Conservation (phyloP, 2,797 vertebrate species). For the Chrosomus eos region DNA sequence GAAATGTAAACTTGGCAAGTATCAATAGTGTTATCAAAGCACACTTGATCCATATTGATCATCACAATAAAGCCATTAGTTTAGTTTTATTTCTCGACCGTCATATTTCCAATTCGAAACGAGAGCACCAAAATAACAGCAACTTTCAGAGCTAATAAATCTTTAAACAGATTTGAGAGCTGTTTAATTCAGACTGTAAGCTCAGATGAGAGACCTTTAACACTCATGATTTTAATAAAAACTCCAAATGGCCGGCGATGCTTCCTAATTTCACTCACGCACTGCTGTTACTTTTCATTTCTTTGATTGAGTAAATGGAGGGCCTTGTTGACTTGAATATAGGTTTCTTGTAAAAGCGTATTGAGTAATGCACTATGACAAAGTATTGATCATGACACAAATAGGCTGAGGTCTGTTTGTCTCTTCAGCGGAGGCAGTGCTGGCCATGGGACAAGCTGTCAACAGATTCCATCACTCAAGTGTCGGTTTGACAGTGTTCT, state of each 20-base stretch:
- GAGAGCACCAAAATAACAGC: not conserved
- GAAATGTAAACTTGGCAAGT: not conserved
- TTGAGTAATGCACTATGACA: constrained; percentile 25
- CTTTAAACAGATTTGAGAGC: constrained; percentile 7
- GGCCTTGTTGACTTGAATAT: not conserved
- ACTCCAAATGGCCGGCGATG: not conserved
- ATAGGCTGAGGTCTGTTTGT: constrained; percentile 28
- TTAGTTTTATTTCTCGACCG: not conserved
- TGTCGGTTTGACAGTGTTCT: constrained; percentile 39
- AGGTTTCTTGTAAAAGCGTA: not conserved
- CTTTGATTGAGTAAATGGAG: not conserved
- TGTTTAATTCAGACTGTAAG: not conserved
- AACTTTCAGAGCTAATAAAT: not conserved
- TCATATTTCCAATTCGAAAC: not conserved
- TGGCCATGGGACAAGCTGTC: constrained; percentile 32
- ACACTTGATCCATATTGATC: not conserved
- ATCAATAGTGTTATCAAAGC: not conserved
- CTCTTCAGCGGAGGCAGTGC: constrained; percentile 2
- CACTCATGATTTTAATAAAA: not conserved
- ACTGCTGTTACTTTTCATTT: not conserved
- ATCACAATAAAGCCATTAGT: not conserved
- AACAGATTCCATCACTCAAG: constrained; percentile 25
- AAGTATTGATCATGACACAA: constrained; percentile 36
- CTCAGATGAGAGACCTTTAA: not conserved
- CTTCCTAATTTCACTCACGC: not conserved